Conservation (phyloP, 2,888 invertebrate species). For the Apomyelois bistriatella region DNA sequence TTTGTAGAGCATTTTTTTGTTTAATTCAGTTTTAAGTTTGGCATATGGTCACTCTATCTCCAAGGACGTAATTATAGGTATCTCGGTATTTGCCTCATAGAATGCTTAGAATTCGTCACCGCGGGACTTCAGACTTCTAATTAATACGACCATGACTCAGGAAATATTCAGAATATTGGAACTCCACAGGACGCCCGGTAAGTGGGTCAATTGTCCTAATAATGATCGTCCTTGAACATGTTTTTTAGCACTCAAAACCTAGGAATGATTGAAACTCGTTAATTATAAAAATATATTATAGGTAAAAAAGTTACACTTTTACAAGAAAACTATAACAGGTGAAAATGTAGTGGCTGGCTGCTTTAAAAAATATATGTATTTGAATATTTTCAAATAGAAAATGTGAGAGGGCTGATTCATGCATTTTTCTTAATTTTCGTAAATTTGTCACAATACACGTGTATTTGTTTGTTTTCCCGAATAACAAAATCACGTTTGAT, state of each 20-base stretch:
- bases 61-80: slow-evolving; percentile 1
- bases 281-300: too few species aligned
- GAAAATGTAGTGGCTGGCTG: too few species aligned
- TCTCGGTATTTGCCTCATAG: slow-evolving; percentile 1
- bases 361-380: too few species aligned
- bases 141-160: slow-evolving; percentile 50
- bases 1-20: too few species aligned
- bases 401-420: too few species aligned
- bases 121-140: slow-evolving; percentile 50
- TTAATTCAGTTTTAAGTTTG: background rate
- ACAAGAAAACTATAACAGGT: too few species aligned
- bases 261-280: slow-evolving; percentile 9
- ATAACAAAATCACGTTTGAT: too few species aligned
- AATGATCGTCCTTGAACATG: slow-evolving; percentile 18
- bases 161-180: slow-evolving; percentile 24
- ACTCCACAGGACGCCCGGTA: slow-evolving; percentile 42
- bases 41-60: slow-evolving; percentile 1
- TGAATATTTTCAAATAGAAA: too few species aligned
- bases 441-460: too few species aligned
- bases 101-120: slow-evolving; percentile 19
- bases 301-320: too few species aligned
- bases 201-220: slow-evolving; percentile 23
- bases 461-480: too few species aligned
- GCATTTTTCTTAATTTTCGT: too few species aligned
- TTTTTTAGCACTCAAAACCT: slow-evolving; percentile 11